Base-by-base conservation (phyloP, 2,888 invertebrate species). In the Rhamphomyia laevipes region DNA sequence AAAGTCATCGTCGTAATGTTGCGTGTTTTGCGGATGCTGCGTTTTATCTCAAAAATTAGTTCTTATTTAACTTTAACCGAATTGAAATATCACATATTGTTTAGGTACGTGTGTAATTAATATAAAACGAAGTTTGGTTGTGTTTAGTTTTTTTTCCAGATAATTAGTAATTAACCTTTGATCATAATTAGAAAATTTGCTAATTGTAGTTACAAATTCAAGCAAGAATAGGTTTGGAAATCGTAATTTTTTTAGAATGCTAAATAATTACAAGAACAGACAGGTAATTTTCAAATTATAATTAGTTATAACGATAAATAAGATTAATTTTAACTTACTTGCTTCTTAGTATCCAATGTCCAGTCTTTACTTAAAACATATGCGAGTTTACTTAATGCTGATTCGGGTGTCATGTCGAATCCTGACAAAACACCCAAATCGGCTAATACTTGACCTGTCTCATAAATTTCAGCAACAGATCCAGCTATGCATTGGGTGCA, bases 401-500 rank as follows among this genome's bases (percentile, higher is more conserved):
- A 92, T 68, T 96, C 96, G 0, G 90, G 85, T 0, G 96, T 96
- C 69, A 71, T 70, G 55, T 70, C 69, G 49, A 58, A 69, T 3
- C 69, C 67, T 0, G 65, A 61, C 31, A 70, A 59, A 10, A 70
- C 57, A 57, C 72, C 62, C 48, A 63, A 51, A 18, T 65, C 64
- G 35, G 53, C 57, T 9, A 65, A 57, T 37, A 68, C 85, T 71
- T 84, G 80, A 47, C 93, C 95, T 46, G 92, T 84, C 62, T 88
- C 88, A 63, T 97, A 97, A 1, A 83, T 73, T 10, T 82, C 74
- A 2, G 79, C 74, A 1, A 97, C 95, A 2, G 82, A 73, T 1
- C 96, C 97, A 45, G 79, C 81, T 0, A 77, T 70, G 63, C 96
- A 96, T 64, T 97, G 96, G 0, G 94, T 91, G 56, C 89, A 87